Evolutionary conservation across 2,113 vertebrate species (phyloP).

Genomic region (Chitala chitala): DNA sequence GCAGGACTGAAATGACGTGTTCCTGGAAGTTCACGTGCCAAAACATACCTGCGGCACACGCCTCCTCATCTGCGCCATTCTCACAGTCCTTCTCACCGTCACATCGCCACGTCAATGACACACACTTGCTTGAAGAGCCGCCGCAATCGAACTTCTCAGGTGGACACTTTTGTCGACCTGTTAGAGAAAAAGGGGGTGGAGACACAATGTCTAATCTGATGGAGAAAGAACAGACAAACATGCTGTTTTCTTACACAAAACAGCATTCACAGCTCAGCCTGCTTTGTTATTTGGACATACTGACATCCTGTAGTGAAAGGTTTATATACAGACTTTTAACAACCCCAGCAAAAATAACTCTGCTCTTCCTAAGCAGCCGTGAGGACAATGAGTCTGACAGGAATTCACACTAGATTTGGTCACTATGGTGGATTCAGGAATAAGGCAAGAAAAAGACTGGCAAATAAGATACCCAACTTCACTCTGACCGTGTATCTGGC

Average conservation of each 20-base stretch:
- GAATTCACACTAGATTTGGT: too few relatives aligned
- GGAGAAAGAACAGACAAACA: not conserved
- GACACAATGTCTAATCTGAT: not conserved
- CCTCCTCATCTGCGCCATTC: conserved; percentile 82
- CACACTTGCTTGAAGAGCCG: conserved; percentile 78
- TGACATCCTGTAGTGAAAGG: conserved; percentile 30
- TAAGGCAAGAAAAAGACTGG: too few relatives aligned
- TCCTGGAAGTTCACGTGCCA: too few relatives aligned
- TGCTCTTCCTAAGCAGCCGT: too few relatives aligned
- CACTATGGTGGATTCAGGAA: too few relatives aligned
- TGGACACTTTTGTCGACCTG: conserved; percentile 83
- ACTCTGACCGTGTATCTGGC: too few relatives aligned
- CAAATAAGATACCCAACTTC: not conserved
- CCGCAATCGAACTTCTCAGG: conserved; percentile 93
- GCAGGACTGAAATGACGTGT: not conserved
- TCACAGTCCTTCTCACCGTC: conserved; percentile 92
- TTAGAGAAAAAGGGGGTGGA: conserved; percentile 1
- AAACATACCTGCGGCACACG: conserved; percentile 80
- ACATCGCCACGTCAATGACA: conserved; percentile 87
- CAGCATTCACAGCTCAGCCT: conserved; percentile 36
- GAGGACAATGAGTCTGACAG: too few relatives aligned
- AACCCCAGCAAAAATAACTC: too few relatives aligned
- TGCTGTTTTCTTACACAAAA: too few relatives aligned
- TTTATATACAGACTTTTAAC: not conserved
- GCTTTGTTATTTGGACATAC: conserved; percentile 5